Evolutionary conservation across 2,888 invertebrate genomes (phyloP).

Genomic region (Ferdinandea cuprea): DNA sequence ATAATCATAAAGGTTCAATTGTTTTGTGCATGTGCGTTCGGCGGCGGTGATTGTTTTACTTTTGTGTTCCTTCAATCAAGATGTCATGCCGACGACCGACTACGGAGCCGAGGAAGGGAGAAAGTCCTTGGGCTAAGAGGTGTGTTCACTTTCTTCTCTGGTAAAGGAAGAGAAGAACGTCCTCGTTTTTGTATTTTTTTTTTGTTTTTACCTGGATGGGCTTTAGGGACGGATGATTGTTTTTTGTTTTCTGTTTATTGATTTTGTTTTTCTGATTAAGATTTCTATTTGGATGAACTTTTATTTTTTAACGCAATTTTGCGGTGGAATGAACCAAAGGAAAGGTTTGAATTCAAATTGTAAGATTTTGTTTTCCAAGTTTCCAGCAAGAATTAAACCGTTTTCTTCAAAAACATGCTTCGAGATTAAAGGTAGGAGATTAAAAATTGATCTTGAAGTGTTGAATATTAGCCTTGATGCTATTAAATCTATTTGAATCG

Average conservation of each 20-base stretch:
- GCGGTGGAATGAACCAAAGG: conserved; percentile 25
- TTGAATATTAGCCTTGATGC: no score
- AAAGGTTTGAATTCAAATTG: conserved; percentile 13
- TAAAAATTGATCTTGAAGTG: no score
- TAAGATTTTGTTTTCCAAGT: no score
- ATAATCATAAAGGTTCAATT: conserved; percentile 67
- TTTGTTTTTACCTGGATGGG: conserved; percentile 58
- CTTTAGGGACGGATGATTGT: conserved; percentile 26
- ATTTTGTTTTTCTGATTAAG: conserved; percentile 36
- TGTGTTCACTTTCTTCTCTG: conserved; percentile 38
- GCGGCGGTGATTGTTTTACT: conserved; percentile 45
- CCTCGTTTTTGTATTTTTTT: neutral
- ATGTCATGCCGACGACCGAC: conserved; percentile 16
- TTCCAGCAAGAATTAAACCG: no score
- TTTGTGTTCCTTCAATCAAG: conserved; percentile 50
- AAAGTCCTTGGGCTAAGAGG: conserved; percentile 28
- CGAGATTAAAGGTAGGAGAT: no score
- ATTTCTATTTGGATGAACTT: conserved; percentile 20
- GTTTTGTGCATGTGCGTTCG: conserved; percentile 56
- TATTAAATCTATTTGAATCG: no score
- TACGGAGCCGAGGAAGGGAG: neutral
- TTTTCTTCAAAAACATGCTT: no score
- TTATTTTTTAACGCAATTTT: conserved; percentile 34
- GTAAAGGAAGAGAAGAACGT: neutral
- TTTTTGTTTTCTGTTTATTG: conserved; percentile 47